Evolutionary conservation across 2,113 vertebrate genomes (phyloP).

Genomic region (Hemiprocne comata): DNA sequence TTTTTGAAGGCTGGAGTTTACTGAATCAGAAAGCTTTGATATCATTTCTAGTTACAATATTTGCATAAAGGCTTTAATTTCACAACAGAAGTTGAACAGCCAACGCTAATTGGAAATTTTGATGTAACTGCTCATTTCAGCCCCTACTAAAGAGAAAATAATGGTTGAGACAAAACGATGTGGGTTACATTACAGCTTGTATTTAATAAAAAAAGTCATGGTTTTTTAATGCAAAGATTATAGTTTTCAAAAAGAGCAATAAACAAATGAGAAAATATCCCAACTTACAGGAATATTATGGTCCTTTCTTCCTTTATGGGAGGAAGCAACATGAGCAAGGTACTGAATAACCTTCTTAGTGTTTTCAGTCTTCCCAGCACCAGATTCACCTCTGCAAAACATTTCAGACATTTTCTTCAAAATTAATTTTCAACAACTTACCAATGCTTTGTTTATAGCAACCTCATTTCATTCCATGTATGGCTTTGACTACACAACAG

Average conservation of each 20-base stretch:
- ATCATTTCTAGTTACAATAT: not conserved
- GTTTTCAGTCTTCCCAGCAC: conserved; percentile 98
- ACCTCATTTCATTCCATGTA: not conserved
- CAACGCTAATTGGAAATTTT: not conserved
- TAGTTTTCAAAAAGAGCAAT: not conserved
- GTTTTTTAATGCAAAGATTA: not conserved
- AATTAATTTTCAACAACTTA: not conserved
- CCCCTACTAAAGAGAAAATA: not conserved
- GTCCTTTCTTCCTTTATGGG: conserved; percentile 97
- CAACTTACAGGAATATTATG: conserved; percentile 95
- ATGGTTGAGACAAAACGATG: not conserved
- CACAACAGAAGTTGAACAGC: not conserved
- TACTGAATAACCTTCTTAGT: conserved; percentile 99
- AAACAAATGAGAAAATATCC: not conserved
- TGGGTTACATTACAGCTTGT: not conserved
- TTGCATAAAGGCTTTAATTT: not conserved
- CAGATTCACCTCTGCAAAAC: conserved; percentile 92
- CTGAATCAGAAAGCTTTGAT: not conserved
- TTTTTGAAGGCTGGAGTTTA: not conserved
- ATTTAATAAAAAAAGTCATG: not conserved
- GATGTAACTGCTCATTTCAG: not conserved
- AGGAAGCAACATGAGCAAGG: conserved; percentile 97
- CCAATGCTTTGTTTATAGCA: not conserved
- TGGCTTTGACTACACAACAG: not conserved
- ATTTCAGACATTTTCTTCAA: conserved; percentile 36